Base-by-base conservation (phyloP, 2,888 invertebrate genomes). In the Lycophotia porphyrea region DNA sequence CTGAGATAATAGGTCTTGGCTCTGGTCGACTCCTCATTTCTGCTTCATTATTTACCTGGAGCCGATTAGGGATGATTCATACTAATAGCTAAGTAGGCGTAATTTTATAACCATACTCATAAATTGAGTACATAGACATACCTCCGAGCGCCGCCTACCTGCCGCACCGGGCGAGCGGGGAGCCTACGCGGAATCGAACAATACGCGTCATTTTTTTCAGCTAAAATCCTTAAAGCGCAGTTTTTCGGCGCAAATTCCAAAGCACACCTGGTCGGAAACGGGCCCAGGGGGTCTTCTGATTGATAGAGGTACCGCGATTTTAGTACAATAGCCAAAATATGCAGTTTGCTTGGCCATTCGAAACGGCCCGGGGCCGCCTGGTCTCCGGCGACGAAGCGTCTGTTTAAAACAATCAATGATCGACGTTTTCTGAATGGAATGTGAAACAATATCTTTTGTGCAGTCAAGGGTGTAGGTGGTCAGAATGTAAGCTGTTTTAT, bases 351-450 rank as follows among this genome's bases (percentile, higher is more conserved):
- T 92, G 81, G 91, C 90, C 89, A 91, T 91, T 92, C 88, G 91
- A 86, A 90, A 89, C 90, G 87, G 86, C 58, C 18, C 80, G 70
- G 39, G 39, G 49, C 27, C 78, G 52, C 88, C 70, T 75, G 82
- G 88, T 89, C 90, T 88, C 91, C 93, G 96, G 96, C 96, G 96
- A 93, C 96, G 93, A 84, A 81, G 91, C 92, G 96, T 96, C 96
- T 96, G 91, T 92, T 91, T 96, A 96, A 96, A 96, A 96, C 96
- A 96, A 96, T 96, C 96, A 95, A 95, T 96, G 96, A 95, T 94
- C 92, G 92, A 93, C 90, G 90, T 93, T 93, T 94, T 90, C 92
- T 96, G 95, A 96, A 96, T 96, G 96, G 93, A 84, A 86, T 77
- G 89, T 92, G 94, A 95, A 95, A 95, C 95, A 95, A 95, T 93